Evolutionary conservation across 2,888 invertebrate species (phyloP), one percentile per base, ranked within the genome.

Genomic region (Tipula helvola): DNA sequence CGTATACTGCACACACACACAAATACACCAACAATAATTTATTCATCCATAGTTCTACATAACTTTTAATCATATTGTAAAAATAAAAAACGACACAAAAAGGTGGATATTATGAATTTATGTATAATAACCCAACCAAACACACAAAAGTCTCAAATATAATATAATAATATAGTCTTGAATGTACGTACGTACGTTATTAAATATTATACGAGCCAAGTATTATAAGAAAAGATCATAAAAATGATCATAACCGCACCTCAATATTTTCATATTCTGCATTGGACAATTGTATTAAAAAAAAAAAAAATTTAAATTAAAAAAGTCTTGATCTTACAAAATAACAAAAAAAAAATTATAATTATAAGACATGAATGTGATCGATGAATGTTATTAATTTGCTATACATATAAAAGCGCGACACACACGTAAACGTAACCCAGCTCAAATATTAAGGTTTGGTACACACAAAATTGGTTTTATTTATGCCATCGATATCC

Each of bases 41-140:
- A 71, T 71, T 71, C 71, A 71, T 71, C 71, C 71, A 71, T 71
- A 71, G 71, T 28, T 71, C 71, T 71, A 71, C 71, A 71, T 71
- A 71, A 71, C 28, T 71, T 71, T 71, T 71, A 71, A 71, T 71
- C 71, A 71, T 71, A 28, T 71, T 71, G 28, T 28, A 71, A 18
- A 71, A 52, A 52, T 16, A 52, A 52, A 28, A 71, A 28, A 71
- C 5, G 71, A 71, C 71, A 71, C 18, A 71, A 71, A 71, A 71
- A 71, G 71, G 71, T 71, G 71, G 71, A 71, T 71, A 71, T 71
- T 71, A 71, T 71, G 71, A 71, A 71, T 71, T 71, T 71, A 71
- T n/a, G n/a, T n/a, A n/a, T 71, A 71, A 71, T 71, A 71, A 71
- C 71, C 71, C 71, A 71, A 71, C 71, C 71, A 28, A 71, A 71